phyloP scores from a whole-genome alignment of 2,888 invertebrate genomes.

The Xestoiulus laeticollis region DNA sequence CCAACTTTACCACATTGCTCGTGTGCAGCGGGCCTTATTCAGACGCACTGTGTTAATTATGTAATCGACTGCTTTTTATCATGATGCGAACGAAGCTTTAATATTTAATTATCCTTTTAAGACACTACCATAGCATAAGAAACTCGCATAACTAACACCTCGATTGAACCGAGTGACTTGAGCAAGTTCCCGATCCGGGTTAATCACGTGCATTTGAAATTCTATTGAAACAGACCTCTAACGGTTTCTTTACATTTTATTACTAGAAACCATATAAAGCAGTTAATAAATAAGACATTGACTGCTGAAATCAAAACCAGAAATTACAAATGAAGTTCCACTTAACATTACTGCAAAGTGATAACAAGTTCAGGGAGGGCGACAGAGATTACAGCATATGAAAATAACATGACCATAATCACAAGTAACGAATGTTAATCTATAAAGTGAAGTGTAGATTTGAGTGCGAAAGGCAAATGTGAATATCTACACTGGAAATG shows the following conservation, averaged over 20 bases:
- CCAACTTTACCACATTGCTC: too few species aligned
- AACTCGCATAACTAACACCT: neutral
- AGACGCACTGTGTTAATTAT: too few species aligned
- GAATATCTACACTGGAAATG: neutral
- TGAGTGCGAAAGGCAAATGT: neutral
- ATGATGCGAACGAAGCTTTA: too few species aligned
- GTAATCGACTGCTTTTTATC: too few species aligned
- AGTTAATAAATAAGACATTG: conserved; percentile 35
- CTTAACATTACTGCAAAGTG: neutral
- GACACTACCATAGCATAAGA: neutral
- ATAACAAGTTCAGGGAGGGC: neutral
- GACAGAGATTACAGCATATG: neutral
- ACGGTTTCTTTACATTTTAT: conserved; percentile 25
- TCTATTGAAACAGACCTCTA: neutral
- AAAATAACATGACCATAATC: neutral
- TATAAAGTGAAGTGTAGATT: conserved; percentile 1
- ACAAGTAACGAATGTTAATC: neutral
- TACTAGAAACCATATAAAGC: conserved; percentile 43
- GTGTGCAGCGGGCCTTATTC: too few species aligned
- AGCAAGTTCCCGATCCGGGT: neutral
- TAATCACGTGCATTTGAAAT: too few species aligned
- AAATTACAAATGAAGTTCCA: neutral
- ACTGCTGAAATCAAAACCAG: conserved; percentile 24
- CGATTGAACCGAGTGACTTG: too few species aligned
- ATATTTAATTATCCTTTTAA: too few species aligned